Conservation (phyloP, 2,888 invertebrate genomes). For the Campoplex nolae region DNA sequence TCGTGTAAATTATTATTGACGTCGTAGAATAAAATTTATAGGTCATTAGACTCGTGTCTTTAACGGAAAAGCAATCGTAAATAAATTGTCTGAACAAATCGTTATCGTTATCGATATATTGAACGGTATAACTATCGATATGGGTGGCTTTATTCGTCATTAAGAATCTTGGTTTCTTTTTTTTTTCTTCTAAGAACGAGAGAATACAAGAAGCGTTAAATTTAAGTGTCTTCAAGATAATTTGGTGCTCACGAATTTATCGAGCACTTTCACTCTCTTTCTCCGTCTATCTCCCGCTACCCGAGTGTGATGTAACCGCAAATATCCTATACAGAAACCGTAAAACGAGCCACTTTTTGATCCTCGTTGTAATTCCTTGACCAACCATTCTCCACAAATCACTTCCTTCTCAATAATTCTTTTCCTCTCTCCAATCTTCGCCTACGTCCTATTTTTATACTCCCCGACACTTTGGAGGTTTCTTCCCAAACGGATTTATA, state of each 20-base stretch:
- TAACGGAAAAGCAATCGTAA: background rate
- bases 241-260: constrained; percentile 57
- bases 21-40: background rate
- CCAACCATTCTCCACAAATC: constrained; percentile 14
- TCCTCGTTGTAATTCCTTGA: constrained; percentile 24
- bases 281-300: background rate
- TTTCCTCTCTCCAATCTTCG: background rate
- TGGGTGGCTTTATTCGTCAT: background rate
- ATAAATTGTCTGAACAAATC: background rate
- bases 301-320: constrained; percentile 10
- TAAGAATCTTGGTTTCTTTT: constrained; percentile 4
- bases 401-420: constrained; percentile 37
- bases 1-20: background rate
- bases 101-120: background rate
- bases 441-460: background rate
- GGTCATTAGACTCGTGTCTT: background rate
- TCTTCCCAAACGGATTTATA: background rate
- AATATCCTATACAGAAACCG: constrained; percentile 1
- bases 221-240: constrained; percentile 20
- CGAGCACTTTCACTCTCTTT: constrained; percentile 60
- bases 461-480: background rate
- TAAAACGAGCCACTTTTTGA: constrained; percentile 21
- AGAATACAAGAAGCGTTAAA: background rate
- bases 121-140: background rate
- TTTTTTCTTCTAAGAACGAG: background rate